Conservation (phyloP, 2,113 vertebrate species). For the Osmerus eperlanus region DNA sequence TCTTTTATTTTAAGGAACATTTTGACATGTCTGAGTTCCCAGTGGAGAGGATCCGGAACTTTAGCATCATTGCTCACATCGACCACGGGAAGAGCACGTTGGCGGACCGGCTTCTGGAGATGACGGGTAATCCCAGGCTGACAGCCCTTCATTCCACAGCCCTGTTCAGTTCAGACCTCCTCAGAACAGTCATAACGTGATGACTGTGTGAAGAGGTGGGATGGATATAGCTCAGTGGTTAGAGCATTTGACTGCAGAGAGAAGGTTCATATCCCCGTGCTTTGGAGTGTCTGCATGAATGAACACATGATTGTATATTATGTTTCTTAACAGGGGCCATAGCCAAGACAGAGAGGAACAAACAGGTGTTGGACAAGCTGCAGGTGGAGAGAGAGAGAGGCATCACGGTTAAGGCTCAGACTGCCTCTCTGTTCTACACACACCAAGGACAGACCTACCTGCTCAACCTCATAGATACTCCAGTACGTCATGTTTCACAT, state of each 20-base stretch:
- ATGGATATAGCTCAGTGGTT: background rate
- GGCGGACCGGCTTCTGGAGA: conserved; percentile 90
- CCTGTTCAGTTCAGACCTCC: background rate
- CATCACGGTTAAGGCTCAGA: conserved; percentile 97
- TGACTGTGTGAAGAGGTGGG: background rate
- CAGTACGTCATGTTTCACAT: conserved; percentile 69
- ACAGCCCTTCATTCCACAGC: background rate
- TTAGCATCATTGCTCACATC: conserved; percentile 95
- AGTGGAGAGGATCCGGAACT: conserved; percentile 88
- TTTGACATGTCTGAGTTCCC: conserved; percentile 83
- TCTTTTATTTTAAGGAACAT: conserved; percentile 68
- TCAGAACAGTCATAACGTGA: background rate
- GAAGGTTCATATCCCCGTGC: background rate
- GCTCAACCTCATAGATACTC: conserved; percentile 97
- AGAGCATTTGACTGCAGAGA: background rate
- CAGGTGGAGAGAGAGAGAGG: conserved; percentile 97
- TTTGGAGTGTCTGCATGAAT: background rate
- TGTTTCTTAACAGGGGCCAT: conserved; percentile 80
- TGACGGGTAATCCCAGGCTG: conserved; percentile 77
- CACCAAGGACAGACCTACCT: conserved; percentile 81
- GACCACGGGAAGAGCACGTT: conserved; percentile 98
- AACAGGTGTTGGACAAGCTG: conserved; percentile 95
- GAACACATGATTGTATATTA: background rate
- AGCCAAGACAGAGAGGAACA: conserved; percentile 84
- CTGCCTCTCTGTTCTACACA: conserved; percentile 90